Base-by-base conservation (phyloP, 2,888 invertebrate genomes). In the Phortica magna region DNA sequence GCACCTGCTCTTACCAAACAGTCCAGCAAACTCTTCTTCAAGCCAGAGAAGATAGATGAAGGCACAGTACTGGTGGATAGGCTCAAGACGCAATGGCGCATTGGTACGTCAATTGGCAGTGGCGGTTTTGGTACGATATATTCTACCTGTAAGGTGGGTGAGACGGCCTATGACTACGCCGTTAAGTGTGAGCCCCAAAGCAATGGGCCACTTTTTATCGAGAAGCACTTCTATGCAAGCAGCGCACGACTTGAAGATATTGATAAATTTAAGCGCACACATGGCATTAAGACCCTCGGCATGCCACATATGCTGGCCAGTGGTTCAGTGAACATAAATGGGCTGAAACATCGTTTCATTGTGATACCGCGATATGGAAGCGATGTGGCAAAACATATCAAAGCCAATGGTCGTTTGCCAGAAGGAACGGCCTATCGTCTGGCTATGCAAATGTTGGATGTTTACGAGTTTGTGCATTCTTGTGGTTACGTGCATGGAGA, bases 51-150 rank as follows among this genome's bases (percentile, higher is more conserved):
- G 48, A 83, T 92, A 10, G 80, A 84, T 22, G 88, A 89, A 65
- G 98, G 98, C 7, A 96, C 96, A 91, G 92, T 97, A 74, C 92
- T 99, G 57, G 94, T 93, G 57, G 98, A 98, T 92, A 91, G 95
- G 48, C 91, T 92, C 12, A 97, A 97, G 89, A 95, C 95, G 80
- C 93, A 95, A 89, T 99, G 98, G 98, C 94, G 94, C 81, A 93
- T 98, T 77, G 98, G 98, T 0, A 94, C 95, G 14, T 95, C 98
- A 0, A 97, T 98, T 78, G 98, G 98, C 0, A 93, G 95, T 76
- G 98, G 98, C 0, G 98, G 98, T 12, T 98, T 98, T 91, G 98
- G 98, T 0, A 96, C 97, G 91, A 98, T 98, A 84, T 98, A 98
- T 91, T 94, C 96, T 0, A 97, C 97, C 61, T 95, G 95, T 91